A percentile compares a stretch with the other conserved stretches of the same genome.
Evolutionary conservation across 2,113 vertebrate species (phyloP).

Genomic region (Corythoichthys haematopterus): DNA sequence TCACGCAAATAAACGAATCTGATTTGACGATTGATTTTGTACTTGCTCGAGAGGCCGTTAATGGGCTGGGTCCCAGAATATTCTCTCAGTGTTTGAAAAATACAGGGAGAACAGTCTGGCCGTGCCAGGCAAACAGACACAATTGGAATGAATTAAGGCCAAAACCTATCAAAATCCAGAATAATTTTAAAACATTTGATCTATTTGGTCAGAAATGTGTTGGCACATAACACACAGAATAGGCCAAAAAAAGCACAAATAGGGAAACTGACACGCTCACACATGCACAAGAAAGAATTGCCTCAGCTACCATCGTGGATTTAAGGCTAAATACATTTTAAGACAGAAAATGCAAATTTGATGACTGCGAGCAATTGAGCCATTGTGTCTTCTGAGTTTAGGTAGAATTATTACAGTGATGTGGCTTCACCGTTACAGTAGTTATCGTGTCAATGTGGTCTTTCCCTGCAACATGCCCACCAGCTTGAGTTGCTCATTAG

Average conservation of each 20-base stretch:
- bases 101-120: too few relatives aligned
- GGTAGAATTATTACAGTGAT: not conserved
- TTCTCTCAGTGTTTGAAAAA: too few relatives aligned
- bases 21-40: too few relatives aligned
- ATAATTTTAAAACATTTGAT: too few relatives aligned
- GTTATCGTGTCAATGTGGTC: not conserved
- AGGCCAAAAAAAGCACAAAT: not conserved
- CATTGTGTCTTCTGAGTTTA: not conserved
- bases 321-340: not conserved
- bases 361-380: not conserved
- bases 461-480: slow-evolving; percentile 7
- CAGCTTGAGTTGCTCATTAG: slow-evolving; percentile 18
- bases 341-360: not conserved
- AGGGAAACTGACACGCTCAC: not conserved
- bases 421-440: not conserved
- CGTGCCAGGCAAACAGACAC: too few relatives aligned
- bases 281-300: not conserved
- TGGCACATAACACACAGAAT: too few relatives aligned
- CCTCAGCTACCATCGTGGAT: not conserved
- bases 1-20: too few relatives aligned
- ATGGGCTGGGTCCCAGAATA: too few relatives aligned
- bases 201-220: too few relatives aligned
- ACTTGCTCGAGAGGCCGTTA: too few relatives aligned
- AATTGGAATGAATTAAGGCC: too few relatives aligned
- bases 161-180: too few relatives aligned